Evolutionary conservation across 2,888 invertebrate genomes (phyloP).

Genomic region (Phyllotreta cruciferae): DNA sequence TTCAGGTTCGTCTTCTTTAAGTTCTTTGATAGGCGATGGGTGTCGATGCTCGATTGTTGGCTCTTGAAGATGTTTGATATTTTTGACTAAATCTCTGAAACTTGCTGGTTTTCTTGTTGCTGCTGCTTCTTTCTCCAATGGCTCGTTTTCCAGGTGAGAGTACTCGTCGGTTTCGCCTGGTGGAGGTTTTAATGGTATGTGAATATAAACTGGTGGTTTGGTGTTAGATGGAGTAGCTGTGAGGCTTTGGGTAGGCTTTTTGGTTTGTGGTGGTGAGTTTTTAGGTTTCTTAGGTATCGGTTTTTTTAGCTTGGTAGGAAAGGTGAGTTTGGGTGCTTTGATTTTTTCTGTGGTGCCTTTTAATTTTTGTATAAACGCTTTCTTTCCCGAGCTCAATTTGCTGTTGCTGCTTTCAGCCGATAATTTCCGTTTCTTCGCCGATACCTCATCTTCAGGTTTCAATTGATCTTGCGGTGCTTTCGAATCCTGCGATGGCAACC

Average conservation of each 20-base stretch:
- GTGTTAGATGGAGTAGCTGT: slow-evolving; percentile 32
- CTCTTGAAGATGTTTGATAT: slow-evolving; percentile 31
- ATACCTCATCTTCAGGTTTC: slow-evolving; percentile 11
- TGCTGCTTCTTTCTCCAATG: slow-evolving; percentile 33
- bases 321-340: slow-evolving; percentile 49
- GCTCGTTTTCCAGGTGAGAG: slow-evolving; percentile 54
- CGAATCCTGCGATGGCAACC: slow-evolving; percentile 37
- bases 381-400: slow-evolving; percentile 50
- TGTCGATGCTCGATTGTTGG: slow-evolving; percentile 15
- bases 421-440: slow-evolving; percentile 14
- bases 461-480: slow-evolving; percentile 26
- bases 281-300: slow-evolving; percentile 45
- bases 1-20: slow-evolving; percentile 21
- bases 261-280: slow-evolving; percentile 39
- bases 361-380: slow-evolving; percentile 48
- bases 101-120: slow-evolving; percentile 28
- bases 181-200: slow-evolving; percentile 58
- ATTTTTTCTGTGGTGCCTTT: slow-evolving; percentile 55
- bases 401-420: slow-evolving; percentile 35
- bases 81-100: slow-evolving; percentile 32
- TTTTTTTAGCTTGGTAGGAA: slow-evolving; percentile 48
- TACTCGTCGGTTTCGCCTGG: slow-evolving; percentile 57
- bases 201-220: slow-evolving; percentile 56
- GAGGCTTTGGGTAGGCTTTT: slow-evolving; percentile 41
- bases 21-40: slow-evolving; percentile 18